Conservation (phyloP, 2,888 invertebrate species). For the Bhutanitis thaidina region DNA sequence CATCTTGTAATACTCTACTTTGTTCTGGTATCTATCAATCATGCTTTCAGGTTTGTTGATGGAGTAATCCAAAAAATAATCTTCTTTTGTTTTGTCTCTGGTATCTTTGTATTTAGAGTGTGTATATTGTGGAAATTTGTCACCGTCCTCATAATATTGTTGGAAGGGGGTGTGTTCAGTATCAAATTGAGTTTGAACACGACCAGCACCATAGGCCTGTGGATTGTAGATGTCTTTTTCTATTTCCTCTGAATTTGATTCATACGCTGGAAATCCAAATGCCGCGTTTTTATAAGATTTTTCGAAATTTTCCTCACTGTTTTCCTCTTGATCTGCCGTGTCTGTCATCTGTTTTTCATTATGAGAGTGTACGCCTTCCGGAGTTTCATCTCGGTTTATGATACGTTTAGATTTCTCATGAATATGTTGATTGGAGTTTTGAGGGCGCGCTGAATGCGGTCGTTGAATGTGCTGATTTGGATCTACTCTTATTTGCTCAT, state of each 20-base stretch:
- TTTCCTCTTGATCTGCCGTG: conserved; percentile 53
- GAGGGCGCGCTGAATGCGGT: conserved; percentile 24
- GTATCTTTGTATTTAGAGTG: conserved; percentile 57
- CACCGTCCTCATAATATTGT: conserved; percentile 57
- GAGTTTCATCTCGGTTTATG: conserved; percentile 55
- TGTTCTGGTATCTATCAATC: conserved; percentile 50
- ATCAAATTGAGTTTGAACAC: conserved; percentile 44
- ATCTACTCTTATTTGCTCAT: conserved; percentile 48
- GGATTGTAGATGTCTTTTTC: conserved; percentile 64
- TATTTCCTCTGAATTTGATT: conserved; percentile 38
- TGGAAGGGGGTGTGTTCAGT: conserved; percentile 53
- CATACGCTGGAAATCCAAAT: conserved; percentile 62
- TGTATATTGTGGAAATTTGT: conserved; percentile 53
- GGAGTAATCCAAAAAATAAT: conserved; percentile 61
- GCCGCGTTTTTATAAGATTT: conserved; percentile 67
- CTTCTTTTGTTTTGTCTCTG: conserved; percentile 57
- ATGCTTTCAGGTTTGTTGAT: conserved; percentile 57
- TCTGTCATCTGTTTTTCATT: conserved; percentile 51
- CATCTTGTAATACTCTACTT: conserved; percentile 59
- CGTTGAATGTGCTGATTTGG: conserved; percentile 47
- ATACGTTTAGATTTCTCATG: conserved; percentile 56
- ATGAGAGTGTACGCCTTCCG: conserved; percentile 49
- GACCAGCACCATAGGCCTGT: conserved; percentile 48
- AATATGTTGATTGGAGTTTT: conserved; percentile 23
- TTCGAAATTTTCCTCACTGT: conserved; percentile 70